These are phyloP conservation scores for Eleutherodactylus coqui DNA, from an alignment of 2,797 vertebrate genomes.

Conservation along the genomic window DNA sequence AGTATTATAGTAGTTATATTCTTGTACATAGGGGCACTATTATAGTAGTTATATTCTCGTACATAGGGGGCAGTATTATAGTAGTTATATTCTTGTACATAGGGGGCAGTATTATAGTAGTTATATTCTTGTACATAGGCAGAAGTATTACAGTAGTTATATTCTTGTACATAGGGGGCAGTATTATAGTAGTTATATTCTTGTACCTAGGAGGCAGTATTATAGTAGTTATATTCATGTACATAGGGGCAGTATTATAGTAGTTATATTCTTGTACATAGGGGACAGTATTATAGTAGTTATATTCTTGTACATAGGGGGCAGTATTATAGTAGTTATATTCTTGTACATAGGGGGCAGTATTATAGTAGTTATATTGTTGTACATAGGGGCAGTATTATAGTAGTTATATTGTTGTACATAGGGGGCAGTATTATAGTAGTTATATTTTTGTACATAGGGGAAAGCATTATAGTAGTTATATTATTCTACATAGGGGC, in stretches of 20 bases:
- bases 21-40: conserved; percentile 16
- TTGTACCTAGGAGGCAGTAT: background rate
- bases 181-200: conserved; percentile 26
- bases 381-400: background rate
- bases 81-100: conserved; percentile 19
- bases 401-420: conserved; percentile 13
- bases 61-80: conserved; percentile 17
- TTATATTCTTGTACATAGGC: conserved; percentile 27
- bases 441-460: conserved; percentile 15
- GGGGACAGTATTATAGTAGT: conserved; percentile 6
- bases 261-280: conserved; percentile 18
- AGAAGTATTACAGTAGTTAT: conserved; percentile 7
- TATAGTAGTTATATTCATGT: conserved; percentile 17
- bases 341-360: background rate
- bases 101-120: conserved; percentile 18
- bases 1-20: conserved; percentile 28
- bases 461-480: conserved; percentile 10
- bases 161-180: conserved; percentile 5
- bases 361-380: conserved; percentile 26
- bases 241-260: conserved; percentile 1
- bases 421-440: conserved; percentile 18
- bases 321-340: conserved; percentile 7
- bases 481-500: no score
- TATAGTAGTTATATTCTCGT: conserved; percentile 24
- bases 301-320: conserved; percentile 3